A percentile compares a stretch with the other conserved stretches of the same genome.
phyloP scores from a whole-genome alignment of 2,113 vertebrate genomes.

The Hirundichthys speculiger region DNA sequence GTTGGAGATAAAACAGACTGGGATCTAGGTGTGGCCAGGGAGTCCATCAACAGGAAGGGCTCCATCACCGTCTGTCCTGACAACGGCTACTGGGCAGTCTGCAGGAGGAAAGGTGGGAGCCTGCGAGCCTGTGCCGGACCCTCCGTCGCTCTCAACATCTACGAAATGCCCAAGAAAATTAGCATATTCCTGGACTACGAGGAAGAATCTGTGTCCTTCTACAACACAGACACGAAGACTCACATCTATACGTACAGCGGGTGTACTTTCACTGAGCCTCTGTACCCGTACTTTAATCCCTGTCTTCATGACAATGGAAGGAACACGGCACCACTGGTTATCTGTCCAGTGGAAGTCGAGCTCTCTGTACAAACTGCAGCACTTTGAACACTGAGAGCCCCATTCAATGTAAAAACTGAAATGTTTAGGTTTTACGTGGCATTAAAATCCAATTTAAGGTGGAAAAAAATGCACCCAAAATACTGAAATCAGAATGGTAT shows the following conservation, averaged over 20 bases:
- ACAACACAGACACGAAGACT: slow-evolving; percentile 58
- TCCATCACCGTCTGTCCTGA: slow-evolving; percentile 49
- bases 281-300: slow-evolving; percentile 82
- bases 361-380: neutral
- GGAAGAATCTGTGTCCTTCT: slow-evolving; percentile 81
- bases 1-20: slow-evolving; percentile 70
- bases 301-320: slow-evolving; percentile 54
- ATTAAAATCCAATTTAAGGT: neutral
- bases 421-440: no score
- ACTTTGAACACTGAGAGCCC: neutral
- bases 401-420: neutral
- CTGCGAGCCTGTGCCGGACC: slow-evolving; percentile 49
- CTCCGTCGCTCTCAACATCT: slow-evolving; percentile 54
- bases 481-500: no score
- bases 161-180: slow-evolving; percentile 69
- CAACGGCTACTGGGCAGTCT: slow-evolving; percentile 68
- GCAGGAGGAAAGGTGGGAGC: slow-evolving; percentile 35
- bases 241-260: slow-evolving; percentile 80
- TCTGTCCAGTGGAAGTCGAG: slow-evolving; percentile 42
- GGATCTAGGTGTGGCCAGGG: slow-evolving; percentile 65
- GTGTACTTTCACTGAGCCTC: slow-evolving; percentile 74
- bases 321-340: slow-evolving; percentile 52
- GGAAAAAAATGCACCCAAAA: no score
- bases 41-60: slow-evolving; percentile 70
- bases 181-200: slow-evolving; percentile 84